Conservation (phyloP, 2,113 vertebrate species). For the Chloebia gouldiae region DNA sequence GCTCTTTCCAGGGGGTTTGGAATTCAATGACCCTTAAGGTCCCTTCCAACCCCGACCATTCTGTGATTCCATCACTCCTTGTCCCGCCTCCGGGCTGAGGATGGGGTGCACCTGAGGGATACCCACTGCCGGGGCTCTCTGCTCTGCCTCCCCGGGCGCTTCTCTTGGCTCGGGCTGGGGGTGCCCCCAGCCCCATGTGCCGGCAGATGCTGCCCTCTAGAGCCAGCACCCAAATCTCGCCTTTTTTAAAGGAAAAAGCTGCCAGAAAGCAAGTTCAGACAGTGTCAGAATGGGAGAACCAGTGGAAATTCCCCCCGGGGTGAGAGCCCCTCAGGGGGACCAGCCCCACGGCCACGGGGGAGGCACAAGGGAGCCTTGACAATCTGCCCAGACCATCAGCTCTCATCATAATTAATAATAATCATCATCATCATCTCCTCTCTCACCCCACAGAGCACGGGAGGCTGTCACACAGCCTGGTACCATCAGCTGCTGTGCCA, state of each 20-base stretch:
- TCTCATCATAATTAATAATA: background rate
- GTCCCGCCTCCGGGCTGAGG: background rate
- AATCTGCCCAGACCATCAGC: background rate
- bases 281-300: background rate
- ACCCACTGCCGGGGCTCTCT: fast-evolving
- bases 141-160: background rate
- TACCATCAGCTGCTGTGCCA: fast-evolving
- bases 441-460: fast-evolving
- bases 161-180: fast-evolving
- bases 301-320: background rate
- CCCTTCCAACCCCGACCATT: background rate
- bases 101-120: background rate
- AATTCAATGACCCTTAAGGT: background rate
- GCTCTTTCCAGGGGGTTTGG: background rate
- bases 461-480: background rate
- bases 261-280: background rate
- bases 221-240: background rate
- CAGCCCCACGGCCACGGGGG: background rate
- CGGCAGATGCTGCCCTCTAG: conserved; percentile 68
- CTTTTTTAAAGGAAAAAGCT: background rate
- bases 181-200: conserved; percentile 8
- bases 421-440: too few species aligned
- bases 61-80: fast-evolving
- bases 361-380: background rate
- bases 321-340: background rate